These are phyloP conservation scores for Falcunculus frontatus DNA, from an alignment of 2,113 vertebrate genomes.

Conservation along the genomic window DNA sequence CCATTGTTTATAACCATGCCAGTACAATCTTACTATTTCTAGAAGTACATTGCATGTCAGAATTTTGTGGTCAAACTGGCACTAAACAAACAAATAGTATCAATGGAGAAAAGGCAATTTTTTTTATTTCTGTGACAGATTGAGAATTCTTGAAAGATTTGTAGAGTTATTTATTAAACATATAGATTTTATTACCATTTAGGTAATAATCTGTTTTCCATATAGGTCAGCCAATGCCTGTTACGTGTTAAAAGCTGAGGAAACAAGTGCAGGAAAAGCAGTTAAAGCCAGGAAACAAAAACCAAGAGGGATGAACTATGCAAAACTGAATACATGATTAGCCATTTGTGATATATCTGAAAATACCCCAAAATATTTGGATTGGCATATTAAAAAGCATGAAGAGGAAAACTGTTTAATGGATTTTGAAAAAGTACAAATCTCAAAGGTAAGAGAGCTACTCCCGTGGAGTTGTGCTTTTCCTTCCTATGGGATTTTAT, in stretches of 20 bases:
- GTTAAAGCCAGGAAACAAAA: slow-evolving; percentile 36
- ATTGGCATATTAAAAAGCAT: not conserved
- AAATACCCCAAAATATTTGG: not conserved
- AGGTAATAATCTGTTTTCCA: not conserved
- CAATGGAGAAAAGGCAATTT: not conserved
- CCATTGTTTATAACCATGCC: not conserved
- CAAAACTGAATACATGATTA: not conserved
- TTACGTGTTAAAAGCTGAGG: slow-evolving; percentile 6
- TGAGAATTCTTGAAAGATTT: not conserved
- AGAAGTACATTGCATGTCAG: not conserved
- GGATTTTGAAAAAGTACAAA: not conserved
- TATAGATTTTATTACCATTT: not conserved
- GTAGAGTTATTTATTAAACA: not conserved
- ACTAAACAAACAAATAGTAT: not conserved
- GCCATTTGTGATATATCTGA: not conserved
- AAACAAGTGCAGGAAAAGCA: slow-evolving; percentile 39
- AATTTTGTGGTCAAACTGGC: not conserved
- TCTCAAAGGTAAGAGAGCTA: not conserved
- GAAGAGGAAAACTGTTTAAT: not conserved
- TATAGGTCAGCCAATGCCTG: not conserved
- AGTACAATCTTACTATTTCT: not conserved
- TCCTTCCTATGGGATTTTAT: not conserved
- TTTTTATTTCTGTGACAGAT: not conserved
- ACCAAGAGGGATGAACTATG: not conserved
- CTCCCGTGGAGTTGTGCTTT: not conserved